Evolutionary conservation across 1,140 invertebrate species (phyloP).

Genomic region (Zaprionus nigranus): DNA sequence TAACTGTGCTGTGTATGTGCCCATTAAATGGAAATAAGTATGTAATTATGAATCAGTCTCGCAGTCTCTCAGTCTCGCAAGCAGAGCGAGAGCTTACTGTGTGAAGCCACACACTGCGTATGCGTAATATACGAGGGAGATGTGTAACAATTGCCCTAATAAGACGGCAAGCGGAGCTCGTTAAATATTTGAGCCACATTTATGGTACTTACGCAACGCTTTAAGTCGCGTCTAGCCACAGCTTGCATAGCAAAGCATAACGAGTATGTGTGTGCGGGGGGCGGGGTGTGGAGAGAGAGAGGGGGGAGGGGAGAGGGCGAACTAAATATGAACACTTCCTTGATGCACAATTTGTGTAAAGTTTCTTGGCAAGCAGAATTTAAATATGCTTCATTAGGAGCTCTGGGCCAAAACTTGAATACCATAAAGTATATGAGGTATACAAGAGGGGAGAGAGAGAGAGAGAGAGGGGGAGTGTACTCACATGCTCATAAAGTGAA

Average conservation of each 20-base stretch:
- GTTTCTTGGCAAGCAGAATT: conserved; percentile 59
- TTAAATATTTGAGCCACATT: conserved; percentile 53
- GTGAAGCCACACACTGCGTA: conserved; percentile 37
- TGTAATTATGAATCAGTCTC: conserved; percentile 45
- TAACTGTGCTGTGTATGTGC: conserved; percentile 38
- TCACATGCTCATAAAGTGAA: conserved; percentile 51
- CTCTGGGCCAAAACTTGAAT: conserved; percentile 6
- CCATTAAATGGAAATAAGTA: conserved; percentile 53
- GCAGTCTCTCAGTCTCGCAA: neutral
- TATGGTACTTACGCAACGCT: conserved; percentile 38
- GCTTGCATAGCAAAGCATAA: conserved; percentile 14
- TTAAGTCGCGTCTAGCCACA: conserved; percentile 36
- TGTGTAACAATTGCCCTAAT: conserved; percentile 43
- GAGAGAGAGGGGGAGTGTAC: conserved; percentile 23
- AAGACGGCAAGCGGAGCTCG: conserved; percentile 24
- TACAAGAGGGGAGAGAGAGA: neutral
- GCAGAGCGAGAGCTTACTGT: conserved; percentile 8
- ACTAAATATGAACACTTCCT: conserved; percentile 17
- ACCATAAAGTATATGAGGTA: neutral
- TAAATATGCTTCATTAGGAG: conserved; percentile 75
- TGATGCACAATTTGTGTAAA: conserved; percentile 38
- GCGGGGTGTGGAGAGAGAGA: too few relatives aligned
- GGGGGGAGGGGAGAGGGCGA: too few relatives aligned
- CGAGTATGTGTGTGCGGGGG: neutral
- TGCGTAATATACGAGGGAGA: conserved; percentile 31